Conservation (phyloP, 2,888 invertebrate genomes). For the Tipula unca region DNA sequence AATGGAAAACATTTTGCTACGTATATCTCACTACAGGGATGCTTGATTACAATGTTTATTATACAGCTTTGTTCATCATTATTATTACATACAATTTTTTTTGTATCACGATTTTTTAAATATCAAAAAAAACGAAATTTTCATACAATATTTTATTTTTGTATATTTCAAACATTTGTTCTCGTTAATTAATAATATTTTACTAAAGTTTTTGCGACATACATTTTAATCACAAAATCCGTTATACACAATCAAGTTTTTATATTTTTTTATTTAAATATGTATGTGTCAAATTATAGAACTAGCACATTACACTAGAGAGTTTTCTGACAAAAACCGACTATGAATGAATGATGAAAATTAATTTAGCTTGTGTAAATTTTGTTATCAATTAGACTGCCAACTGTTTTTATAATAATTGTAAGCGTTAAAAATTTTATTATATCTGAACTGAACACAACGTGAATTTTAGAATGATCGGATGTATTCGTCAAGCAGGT, state of each 20-base stretch:
- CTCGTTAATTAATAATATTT: neutral
- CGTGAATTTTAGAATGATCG: too few species aligned
- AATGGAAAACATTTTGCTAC: neutral
- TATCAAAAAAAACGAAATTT: neutral
- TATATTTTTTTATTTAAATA: neutral
- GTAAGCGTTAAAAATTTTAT: too few species aligned
- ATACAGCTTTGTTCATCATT: neutral
- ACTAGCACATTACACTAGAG: neutral
- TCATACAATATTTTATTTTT: neutral
- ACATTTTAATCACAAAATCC: neutral
- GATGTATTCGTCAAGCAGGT: too few species aligned
- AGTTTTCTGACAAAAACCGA: neutral
- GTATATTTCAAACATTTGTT: neutral
- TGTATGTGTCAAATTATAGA: neutral
- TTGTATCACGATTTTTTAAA: neutral
- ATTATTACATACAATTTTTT: neutral
- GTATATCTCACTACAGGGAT: neutral
- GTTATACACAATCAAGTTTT: neutral
- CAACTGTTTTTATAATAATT: too few species aligned
- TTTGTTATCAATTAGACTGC: neutral
- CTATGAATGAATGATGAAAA: neutral
- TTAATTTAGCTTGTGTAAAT: neutral
- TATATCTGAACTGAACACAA: too few species aligned
- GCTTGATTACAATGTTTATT: neutral
- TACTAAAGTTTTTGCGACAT: neutral